Base-by-base conservation (phyloP, 2,888 invertebrate genomes). In the Drosophila gaucha region DNA sequence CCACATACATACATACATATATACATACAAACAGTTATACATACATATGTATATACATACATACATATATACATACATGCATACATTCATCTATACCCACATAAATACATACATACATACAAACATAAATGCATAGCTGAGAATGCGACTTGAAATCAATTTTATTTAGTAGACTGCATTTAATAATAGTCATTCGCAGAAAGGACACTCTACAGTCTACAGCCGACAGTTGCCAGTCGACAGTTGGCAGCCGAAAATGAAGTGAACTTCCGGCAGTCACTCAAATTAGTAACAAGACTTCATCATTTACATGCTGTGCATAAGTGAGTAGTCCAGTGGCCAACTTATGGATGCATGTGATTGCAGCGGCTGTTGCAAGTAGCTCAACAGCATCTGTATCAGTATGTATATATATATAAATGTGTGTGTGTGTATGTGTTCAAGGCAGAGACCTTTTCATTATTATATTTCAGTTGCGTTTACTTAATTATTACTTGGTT, bases 241-340 rank as follows among this genome's bases (percentile, higher is more conserved):
- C 22, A 9, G 14, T 26, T 5, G 28, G 20, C 44, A 28, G 31
- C 6, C 8, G 6, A 24, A n/a, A 33, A 24, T 47, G 51, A 39
- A 9, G 4, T 26, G 10, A 24, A 50, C 35, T 60, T 67, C 57
- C 39, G 55, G 77, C 66, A n/a, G 26, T 22, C 31, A 8, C 8
- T 6, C 6, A 43, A 35, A 22, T 68, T 41, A 52, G 22, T 26
- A 30, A n/a, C 22, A 2, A 20, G n/a, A 16, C 33, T 46, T 38
- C 28, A 18, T 28, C 43, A 78, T 78, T 74, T 66, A 67, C 83
- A 78, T 79, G 44, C 30, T 36, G 38, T 60, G 55, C 49, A 78
- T 64, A 68, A 65, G 26, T 50, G 46, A 58, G 14, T 22, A 10
- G 26, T 30, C 44, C 18, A 31, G 2, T 68, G 73, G 49, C 68